Base-by-base conservation (phyloP, 2,888 invertebrate genomes). In the Synanthedon tipuliformis region DNA sequence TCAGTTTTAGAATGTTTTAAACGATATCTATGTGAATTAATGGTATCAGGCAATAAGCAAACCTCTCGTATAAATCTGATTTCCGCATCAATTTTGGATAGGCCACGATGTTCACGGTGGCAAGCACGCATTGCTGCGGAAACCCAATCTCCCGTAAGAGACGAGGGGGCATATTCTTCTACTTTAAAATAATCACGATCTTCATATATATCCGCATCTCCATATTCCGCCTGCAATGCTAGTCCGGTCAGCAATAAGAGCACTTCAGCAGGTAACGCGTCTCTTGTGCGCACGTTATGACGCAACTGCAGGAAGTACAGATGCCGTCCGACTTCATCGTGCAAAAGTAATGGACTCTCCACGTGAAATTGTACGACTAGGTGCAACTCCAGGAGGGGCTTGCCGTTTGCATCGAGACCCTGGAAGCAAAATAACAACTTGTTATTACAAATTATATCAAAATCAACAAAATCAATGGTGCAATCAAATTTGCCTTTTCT, bases 221-320 rank as follows among this genome's bases (percentile, higher is more conserved):
- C 97, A 72, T 94, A 90, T 81, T 98, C 97, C 48, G 97, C 96
- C 87, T 98, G 98, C 63, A 98, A 89, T 54, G 97, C 96, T 68
- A 95, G 89, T 15, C 95, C 96, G 50, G 96, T 96, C 69, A 98
- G 89, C 60, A 94, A 89, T 71, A 96, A 92, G 65, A 93, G 80
- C 52, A 93, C 91, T 77, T 92, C 91, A 13, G 89, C 87, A 15
- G 89, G 89, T 50, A 86, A 66, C 16, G 75, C 90, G 78, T 91
- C 93, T 73, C 92, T 89, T 56, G 91, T 89, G 57, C 91, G 89
- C 59, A 93, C 90, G 87, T 99, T 99, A 84, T 95, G 93, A 59
- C 96, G 93, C 75, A 99, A 88, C 88, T 99, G 98, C 66, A 96
- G 90, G 87, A 97, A 99, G 84, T 98, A 99, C 74, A 97, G 94